Evolutionary conservation across 1,140 invertebrate genomes (phyloP).

Genomic region (Listronotus oregonensis): DNA sequence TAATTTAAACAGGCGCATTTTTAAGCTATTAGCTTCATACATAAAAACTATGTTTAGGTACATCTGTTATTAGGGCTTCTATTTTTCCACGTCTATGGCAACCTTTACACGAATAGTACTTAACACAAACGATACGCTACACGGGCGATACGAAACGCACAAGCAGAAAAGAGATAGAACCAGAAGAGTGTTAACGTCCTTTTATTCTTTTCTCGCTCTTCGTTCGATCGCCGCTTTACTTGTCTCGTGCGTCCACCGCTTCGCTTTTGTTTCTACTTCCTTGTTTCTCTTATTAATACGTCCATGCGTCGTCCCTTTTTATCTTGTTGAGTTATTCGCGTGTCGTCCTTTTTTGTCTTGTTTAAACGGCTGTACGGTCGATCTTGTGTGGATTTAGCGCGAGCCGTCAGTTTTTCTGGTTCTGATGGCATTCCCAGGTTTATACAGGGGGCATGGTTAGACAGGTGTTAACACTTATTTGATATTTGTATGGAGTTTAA

Average conservation of each 20-base stretch:
- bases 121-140: constrained; percentile 19
- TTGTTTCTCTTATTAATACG: constrained; percentile 29
- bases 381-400: constrained; percentile 24
- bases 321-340: constrained; percentile 10
- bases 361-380: constrained; percentile 17
- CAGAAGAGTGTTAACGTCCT: constrained; percentile 23
- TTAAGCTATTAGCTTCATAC: no score
- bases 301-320: constrained; percentile 9
- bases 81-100: no score
- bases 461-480: no score
- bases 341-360: constrained; percentile 21
- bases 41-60: no score
- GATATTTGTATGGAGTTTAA: no score
- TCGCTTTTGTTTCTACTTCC: constrained; percentile 31
- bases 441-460: constrained; percentile 11
- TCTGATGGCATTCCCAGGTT: constrained; percentile 26
- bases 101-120: constrained; percentile 7
- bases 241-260: constrained; percentile 29
- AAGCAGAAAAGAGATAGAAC: constrained; percentile 16
- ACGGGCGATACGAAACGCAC: constrained; percentile 2
- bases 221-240: constrained; percentile 19
- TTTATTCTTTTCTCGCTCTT: constrained; percentile 30
- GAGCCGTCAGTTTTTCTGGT: constrained; percentile 29
- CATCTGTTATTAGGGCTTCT: no score
- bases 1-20: no score